phyloP scores from a whole-genome alignment of 2,888 invertebrate species.

The Mantis religiosa region DNA sequence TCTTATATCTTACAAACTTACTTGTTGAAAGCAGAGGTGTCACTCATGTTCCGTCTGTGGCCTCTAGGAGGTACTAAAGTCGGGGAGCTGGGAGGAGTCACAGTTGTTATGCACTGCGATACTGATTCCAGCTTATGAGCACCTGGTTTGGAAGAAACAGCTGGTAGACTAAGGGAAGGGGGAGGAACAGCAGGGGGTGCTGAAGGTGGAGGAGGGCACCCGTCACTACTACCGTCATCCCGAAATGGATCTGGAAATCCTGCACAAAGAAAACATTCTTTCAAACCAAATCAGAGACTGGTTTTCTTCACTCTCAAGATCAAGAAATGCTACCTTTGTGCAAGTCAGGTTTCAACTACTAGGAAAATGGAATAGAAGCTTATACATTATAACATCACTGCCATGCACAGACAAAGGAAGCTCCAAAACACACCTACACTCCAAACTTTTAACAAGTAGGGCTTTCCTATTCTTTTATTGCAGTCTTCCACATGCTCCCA shows the following conservation, averaged over 20 bases:
- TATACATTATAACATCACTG: neutral
- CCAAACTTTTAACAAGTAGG: too few species aligned
- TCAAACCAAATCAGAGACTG: neutral
- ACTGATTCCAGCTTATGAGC: conserved; percentile 36
- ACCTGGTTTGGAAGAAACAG: conserved; percentile 37
- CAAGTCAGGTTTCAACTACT: neutral
- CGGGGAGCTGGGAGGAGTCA: conserved; percentile 44
- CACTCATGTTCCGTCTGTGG: conserved; percentile 80
- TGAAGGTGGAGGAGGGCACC: conserved; percentile 35
- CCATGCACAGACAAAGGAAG: too few species aligned
- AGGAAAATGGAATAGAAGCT: neutral
- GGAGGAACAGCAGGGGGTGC: conserved; percentile 42
- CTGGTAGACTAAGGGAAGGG: conserved; percentile 13
- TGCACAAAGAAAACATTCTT: conserved; percentile 23
- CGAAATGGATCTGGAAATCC: conserved; percentile 69
- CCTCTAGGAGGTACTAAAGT: conserved; percentile 43
- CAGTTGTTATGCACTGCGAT: conserved; percentile 38
- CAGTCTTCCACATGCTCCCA: too few species aligned
- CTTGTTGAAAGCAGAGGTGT: conserved; percentile 79
- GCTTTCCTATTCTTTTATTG: too few species aligned
- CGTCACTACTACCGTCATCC: conserved; percentile 42
- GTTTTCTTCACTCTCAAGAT: neutral
- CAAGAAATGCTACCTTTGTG: neutral
- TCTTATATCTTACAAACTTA: conserved; percentile 42
- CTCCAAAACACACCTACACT: too few species aligned